Evolutionary conservation across 2,888 invertebrate genomes (phyloP).

Genomic region (Caenorhabditis zanzibari): DNA sequence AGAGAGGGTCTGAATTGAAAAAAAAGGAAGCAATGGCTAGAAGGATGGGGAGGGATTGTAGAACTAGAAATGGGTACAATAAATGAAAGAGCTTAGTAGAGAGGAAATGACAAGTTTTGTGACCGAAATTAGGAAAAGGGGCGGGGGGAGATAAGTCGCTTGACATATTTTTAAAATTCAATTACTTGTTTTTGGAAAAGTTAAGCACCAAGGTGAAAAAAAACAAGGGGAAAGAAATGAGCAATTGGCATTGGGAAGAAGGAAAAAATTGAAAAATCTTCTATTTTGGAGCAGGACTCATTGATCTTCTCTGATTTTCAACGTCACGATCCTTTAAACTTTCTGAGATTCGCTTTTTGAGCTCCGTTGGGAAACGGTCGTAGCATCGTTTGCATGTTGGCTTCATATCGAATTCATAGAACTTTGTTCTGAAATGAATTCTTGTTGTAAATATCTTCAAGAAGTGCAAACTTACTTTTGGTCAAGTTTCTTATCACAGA

Average conservation of each 20-base stretch:
- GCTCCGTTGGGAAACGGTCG: conserved; percentile 95
- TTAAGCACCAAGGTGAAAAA: conserved; percentile 51
- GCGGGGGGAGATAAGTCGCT: conserved; percentile 30
- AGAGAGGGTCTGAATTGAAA: conserved; percentile 42
- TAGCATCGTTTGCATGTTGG: conserved; percentile 99
- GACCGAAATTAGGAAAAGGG: conserved; percentile 36
- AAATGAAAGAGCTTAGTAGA: background rate
- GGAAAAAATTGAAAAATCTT: background rate
- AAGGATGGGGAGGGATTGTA: conserved; percentile 8
- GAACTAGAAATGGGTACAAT: conserved; percentile 46
- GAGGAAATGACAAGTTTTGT: conserved; percentile 28
- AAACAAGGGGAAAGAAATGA: conserved; percentile 56
- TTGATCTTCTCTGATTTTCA: conserved; percentile 67
- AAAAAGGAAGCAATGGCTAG: background rate
- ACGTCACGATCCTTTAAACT: conserved; percentile 79
- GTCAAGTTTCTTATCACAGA: conserved; percentile 92
- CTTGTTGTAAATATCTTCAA: background rate
- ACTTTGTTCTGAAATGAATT: conserved; percentile 87
- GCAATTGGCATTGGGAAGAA: conserved; percentile 43
- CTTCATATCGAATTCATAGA: conserved; percentile 98
- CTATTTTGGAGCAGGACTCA: conserved; percentile 67
- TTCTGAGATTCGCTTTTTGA: conserved; percentile 90
- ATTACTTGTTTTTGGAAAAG: conserved; percentile 6
- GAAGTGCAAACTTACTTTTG: conserved; percentile 84
- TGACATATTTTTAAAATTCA: too few species aligned